These are phyloP conservation scores for Clistopyga incitator DNA, from an alignment of 2,888 invertebrate species.

Conservation along the genomic window DNA sequence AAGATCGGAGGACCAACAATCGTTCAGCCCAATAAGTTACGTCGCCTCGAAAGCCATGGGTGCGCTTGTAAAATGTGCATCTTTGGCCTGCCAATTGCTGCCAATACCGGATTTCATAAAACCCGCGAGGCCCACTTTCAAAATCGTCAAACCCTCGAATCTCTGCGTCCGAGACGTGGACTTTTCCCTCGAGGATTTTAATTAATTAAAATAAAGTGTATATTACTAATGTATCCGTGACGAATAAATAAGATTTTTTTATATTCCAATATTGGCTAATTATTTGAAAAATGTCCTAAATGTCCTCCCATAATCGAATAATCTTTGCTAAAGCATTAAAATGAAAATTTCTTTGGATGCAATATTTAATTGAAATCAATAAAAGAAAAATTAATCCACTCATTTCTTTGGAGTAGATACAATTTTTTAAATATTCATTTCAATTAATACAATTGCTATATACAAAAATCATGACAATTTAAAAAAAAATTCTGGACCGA, in stretches of 20 bases:
- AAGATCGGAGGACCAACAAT: constrained; percentile 10
- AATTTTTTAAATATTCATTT: too few relatives aligned
- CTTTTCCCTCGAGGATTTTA: constrained; percentile 55
- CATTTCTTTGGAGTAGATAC: too few relatives aligned
- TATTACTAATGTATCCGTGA: not conserved
- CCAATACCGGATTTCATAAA: constrained; percentile 63
- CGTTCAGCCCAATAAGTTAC: constrained; percentile 52
- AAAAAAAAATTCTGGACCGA: too few relatives aligned
- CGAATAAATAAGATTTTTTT: constrained; percentile 30
- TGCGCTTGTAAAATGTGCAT: constrained; percentile 64
- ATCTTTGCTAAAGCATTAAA: too few relatives aligned
- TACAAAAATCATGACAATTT: too few relatives aligned
- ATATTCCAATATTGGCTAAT: constrained; percentile 7
- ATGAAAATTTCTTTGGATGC: too few relatives aligned
- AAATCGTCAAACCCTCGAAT: constrained; percentile 34
- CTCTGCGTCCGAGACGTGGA: constrained; percentile 20
- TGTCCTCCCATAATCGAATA: not conserved
- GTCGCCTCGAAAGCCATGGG: constrained; percentile 67
- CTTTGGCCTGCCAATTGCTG: constrained; percentile 65
- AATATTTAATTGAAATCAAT: too few relatives aligned
- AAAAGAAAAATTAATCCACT: too few relatives aligned
- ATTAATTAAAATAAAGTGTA: constrained; percentile 24
- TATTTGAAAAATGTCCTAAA: not conserved
- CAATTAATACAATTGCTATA: too few relatives aligned
- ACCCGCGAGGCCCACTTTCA: constrained; percentile 37